phyloP scores from a whole-genome alignment of 2,797 vertebrate species.

The Aplochiton taeniatus region DNA sequence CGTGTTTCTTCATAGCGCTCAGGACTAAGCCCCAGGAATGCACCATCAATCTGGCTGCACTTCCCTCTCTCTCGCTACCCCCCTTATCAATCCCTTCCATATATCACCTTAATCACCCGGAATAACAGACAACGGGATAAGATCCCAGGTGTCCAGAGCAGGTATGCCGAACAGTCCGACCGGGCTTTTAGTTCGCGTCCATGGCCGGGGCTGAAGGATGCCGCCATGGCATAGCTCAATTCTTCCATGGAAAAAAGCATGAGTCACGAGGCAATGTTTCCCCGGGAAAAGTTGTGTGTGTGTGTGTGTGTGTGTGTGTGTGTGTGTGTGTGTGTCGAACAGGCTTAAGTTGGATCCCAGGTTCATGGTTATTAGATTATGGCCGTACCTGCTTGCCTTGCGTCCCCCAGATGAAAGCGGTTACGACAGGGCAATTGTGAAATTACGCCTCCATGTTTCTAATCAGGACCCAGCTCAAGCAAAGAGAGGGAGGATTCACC shows the following conservation, averaged over 20 bases:
- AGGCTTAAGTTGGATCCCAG: slow-evolving; percentile 34
- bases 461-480: slow-evolving; percentile 73
- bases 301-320: no score
- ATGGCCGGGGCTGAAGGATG: slow-evolving; percentile 4
- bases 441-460: slow-evolving; percentile 72
- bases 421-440: slow-evolving; percentile 73
- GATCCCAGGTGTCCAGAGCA: background rate
- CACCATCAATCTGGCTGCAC: no score
- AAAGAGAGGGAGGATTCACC: slow-evolving; percentile 65
- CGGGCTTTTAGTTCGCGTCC: no score
- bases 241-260: slow-evolving; percentile 55
- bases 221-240: slow-evolving; percentile 38
- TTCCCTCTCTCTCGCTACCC: no score
- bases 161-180: background rate
- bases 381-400: slow-evolving; percentile 70
- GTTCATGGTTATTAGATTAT: slow-evolving; percentile 67
- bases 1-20: no score
- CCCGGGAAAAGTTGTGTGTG: no score
- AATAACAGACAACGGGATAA: background rate
- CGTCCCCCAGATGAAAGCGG: slow-evolving; percentile 74
- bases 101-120: background rate
- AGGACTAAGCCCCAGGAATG: no score
- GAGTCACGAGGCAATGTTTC: slow-evolving; percentile 46
- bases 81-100: background rate
- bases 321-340: no score